Percentiles rank a stretch among this genome's conserved stretches.
Conservation (phyloP, 2,797 vertebrate genomes). For the Darevskia mixta region DNA sequence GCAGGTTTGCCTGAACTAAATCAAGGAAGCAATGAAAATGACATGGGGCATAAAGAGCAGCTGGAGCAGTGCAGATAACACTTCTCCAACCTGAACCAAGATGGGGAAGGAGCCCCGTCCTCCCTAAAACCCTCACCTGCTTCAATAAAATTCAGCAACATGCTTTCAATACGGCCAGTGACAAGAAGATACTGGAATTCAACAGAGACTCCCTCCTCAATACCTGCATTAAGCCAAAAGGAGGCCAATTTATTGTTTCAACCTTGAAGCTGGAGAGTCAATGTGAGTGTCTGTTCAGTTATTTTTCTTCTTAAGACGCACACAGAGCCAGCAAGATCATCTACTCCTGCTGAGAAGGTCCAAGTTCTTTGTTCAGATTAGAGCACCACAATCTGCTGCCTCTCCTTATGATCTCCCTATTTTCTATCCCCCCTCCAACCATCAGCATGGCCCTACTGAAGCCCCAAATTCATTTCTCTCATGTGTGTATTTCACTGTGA, state of each 20-base stretch:
- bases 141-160: background rate
- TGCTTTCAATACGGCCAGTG: background rate
- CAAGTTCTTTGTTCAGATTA: constrained; percentile 13
- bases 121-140: background rate
- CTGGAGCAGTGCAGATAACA: constrained; percentile 47
- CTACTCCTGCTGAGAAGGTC: constrained; percentile 31
- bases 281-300: background rate
- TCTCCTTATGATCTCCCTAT: constrained; percentile 48
- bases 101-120: background rate
- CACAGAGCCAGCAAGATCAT: rapidly evolving
- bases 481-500: background rate
- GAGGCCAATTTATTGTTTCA: constrained; percentile 12
- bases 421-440: background rate
- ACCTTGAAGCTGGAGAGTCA: background rate
- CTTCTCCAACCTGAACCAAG: background rate
- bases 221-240: constrained; percentile 6
- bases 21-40: constrained; percentile 63
- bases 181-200: constrained; percentile 3
- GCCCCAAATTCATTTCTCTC: constrained; percentile 27
- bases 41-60: constrained; percentile 50
- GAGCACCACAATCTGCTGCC: background rate
- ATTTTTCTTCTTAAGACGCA: background rate
- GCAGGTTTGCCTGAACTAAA: constrained; percentile 63
- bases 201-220: constrained; percentile 12
- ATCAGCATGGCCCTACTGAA: constrained; percentile 19